phyloP scores from a whole-genome alignment of 2,113 vertebrate genomes.

The Mystacornis crossleyi region DNA sequence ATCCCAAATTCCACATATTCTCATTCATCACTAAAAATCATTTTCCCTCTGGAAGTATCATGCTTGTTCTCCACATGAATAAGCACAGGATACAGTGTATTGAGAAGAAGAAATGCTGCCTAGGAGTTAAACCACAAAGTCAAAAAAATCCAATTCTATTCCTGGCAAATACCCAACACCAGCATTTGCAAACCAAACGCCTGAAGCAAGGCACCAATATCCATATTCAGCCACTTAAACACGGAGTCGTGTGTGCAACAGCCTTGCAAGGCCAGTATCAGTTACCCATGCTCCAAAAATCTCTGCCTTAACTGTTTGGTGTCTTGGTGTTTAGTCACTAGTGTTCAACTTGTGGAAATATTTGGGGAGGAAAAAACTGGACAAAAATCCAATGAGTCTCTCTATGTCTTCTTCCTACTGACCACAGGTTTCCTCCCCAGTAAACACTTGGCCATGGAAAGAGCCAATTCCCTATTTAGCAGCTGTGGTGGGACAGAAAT shows the following conservation, averaged over 20 bases:
- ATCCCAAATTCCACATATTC: background rate
- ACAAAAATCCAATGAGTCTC: background rate
- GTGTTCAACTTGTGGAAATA: background rate
- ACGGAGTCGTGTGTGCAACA: background rate
- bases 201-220: conserved; percentile 16
- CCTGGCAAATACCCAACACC: conserved; percentile 39
- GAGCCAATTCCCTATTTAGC: background rate
- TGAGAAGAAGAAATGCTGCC: conserved; percentile 1
- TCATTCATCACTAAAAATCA: background rate
- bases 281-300: background rate
- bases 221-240: conserved; percentile 10
- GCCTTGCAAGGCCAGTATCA: background rate
- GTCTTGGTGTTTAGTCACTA: background rate
- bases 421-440: background rate
- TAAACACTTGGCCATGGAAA: background rate
- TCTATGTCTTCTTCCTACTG: background rate
- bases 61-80: background rate
- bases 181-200: conserved; percentile 8
- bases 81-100: background rate
- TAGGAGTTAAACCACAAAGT: conserved; percentile 37
- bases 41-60: background rate
- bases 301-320: conserved; percentile 8
- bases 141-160: background rate
- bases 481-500: background rate
- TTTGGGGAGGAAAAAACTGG: background rate